phyloP scores from a whole-genome alignment of 2,113 vertebrate species.

The Neofelis nebulosa region DNA sequence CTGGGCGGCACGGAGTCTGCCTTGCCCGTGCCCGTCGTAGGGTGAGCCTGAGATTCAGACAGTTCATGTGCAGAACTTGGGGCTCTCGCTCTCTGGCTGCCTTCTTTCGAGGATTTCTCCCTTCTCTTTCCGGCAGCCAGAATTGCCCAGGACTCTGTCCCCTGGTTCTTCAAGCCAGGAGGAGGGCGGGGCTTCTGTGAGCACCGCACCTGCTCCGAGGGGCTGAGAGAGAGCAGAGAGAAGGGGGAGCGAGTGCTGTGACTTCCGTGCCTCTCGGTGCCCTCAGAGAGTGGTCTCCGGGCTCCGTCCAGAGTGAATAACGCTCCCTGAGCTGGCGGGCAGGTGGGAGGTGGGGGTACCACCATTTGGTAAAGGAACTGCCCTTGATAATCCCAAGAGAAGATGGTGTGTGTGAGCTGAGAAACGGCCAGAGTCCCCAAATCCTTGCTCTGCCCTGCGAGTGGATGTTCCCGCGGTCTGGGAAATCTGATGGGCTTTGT shows the following conservation, averaged over 20 bases:
- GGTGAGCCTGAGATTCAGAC: not conserved
- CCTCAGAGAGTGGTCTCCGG: too few species aligned
- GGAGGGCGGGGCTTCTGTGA: not conserved
- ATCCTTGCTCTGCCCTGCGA: not conserved
- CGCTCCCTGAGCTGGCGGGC: too few species aligned
- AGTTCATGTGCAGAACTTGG: not conserved
- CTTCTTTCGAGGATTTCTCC: not conserved
- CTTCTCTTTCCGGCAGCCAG: not conserved
- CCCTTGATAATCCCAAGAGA: not conserved
- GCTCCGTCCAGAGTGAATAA: too few species aligned
- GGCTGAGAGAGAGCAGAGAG: not conserved
- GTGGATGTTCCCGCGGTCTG: fast-evolving
- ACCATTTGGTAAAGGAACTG: not conserved
- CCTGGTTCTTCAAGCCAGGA: not conserved
- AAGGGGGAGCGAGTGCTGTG: too few species aligned
- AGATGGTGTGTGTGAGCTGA: fast-evolving
- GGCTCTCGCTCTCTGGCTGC: not conserved
- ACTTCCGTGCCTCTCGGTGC: too few species aligned
- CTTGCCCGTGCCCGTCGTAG: fast-evolving
- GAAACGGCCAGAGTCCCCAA: not conserved
- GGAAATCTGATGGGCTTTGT: not conserved
- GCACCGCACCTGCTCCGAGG: not conserved
- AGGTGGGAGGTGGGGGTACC: too few species aligned
- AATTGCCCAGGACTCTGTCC: not conserved
- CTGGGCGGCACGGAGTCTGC: not conserved